Evolutionary conservation across 2,888 invertebrate species (phyloP), one percentile per base, ranked within the genome.

Genomic region (Parnassius orleans): DNA sequence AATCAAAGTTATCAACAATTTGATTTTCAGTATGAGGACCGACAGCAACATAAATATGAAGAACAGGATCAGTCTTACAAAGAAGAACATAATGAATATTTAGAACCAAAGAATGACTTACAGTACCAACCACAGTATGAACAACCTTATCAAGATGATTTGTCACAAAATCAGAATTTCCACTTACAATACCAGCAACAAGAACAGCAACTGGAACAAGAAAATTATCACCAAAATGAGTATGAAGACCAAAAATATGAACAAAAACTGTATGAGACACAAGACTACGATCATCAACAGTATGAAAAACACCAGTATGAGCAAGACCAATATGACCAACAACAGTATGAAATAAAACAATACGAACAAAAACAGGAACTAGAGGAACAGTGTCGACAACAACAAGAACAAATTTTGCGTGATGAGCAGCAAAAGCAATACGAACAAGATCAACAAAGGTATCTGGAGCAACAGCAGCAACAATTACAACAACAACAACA

Each of bases 1-100:
- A 80, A 80, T 66, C 77, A 80, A 69, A 83, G 67, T 70, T 83
- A 81, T 75, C 77, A 80, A 63, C 80, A 83, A 66, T 80, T 78
- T 64, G 81, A 85, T 71, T 69, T 68, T 52, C 77, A 77, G 48
- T 80, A 75, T 59, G 76, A 81, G 56, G 73, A 75, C 42, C 75
- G 76, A 71, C 67, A 71, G 61, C 72, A 73, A 58, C 71, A 71
- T 63, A 70, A 73, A 61, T 71, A 72, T 57, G 73, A 76, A 46
- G 66, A 68, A 52, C 69, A 72, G 66, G 68, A 69, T 48, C 70
- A 71, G 46, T 61, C 65, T 9, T 72, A 71, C 24, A 68, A 66
- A 53, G 70, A 72, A 19, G 68, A 72, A 46, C 68, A 71, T 44
- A 70, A 66, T 62, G 69, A 70, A 59, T 71, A 69, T 64, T 71